Conservation (phyloP, 1,140 invertebrate genomes). For the Orius laevigatus region DNA sequence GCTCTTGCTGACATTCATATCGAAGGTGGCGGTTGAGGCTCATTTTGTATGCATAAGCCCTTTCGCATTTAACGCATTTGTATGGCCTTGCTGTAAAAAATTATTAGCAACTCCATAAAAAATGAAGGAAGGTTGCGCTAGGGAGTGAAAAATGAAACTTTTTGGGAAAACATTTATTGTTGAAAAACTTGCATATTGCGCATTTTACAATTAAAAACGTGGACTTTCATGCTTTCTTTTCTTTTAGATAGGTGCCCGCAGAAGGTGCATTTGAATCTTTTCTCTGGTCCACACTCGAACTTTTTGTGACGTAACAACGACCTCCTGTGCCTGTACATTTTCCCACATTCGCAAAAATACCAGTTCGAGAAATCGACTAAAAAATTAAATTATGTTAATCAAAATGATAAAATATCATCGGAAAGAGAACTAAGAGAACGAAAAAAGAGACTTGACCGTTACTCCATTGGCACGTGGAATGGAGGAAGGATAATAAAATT, state of each 20-base stretch:
- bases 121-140: too few species aligned
- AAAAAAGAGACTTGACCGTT: too few species aligned
- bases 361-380: background rate
- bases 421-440: too few species aligned
- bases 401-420: too few species aligned
- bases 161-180: too few species aligned
- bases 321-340: background rate
- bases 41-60: constrained; percentile 11
- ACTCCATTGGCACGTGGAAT: too few species aligned
- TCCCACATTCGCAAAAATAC: constrained; percentile 3
- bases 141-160: too few species aligned
- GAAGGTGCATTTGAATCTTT: constrained; percentile 10
- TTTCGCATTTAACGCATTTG: constrained; percentile 12
- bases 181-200: too few species aligned
- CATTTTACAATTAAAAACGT: background rate
- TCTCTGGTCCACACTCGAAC: constrained; percentile 17
- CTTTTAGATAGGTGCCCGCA: constrained; percentile 2
- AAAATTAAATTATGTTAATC: background rate
- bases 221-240: constrained; percentile 1
- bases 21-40: constrained; percentile 13
- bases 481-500: too few species aligned
- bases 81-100: background rate
- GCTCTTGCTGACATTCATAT: constrained; percentile 27
- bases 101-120: too few species aligned
- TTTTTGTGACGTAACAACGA: constrained; percentile 26